phyloP scores from a whole-genome alignment of 2,797 vertebrate species.

The Garrulus glandarius region DNA sequence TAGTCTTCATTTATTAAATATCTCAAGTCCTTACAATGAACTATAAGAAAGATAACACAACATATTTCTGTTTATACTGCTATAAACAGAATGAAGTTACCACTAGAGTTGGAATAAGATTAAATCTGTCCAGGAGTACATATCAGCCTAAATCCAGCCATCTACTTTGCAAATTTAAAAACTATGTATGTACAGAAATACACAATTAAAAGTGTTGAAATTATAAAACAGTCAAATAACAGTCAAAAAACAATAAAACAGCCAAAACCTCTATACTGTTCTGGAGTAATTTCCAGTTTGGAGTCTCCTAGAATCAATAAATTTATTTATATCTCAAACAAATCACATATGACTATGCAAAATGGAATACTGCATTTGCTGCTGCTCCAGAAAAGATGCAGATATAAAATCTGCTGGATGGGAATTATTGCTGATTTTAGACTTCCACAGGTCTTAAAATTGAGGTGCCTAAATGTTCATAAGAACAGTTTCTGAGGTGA shows the following conservation, averaged over 20 bases:
- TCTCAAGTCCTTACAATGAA: not conserved
- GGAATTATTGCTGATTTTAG: not conserved
- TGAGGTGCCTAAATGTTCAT: accelerated
- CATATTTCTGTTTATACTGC: not conserved
- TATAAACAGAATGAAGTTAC: not conserved
- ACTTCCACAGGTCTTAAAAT: not conserved
- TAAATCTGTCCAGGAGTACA: not conserved
- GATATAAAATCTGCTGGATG: not conserved
- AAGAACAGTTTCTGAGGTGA: not conserved
- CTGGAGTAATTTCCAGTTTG: not conserved
- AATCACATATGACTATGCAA: not conserved
- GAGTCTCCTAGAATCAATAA: not conserved
- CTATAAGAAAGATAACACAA: not conserved
- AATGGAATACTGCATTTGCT: not conserved
- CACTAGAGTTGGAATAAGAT: not conserved
- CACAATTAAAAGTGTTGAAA: not conserved
- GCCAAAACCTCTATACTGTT: not conserved
- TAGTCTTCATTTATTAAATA: not conserved
- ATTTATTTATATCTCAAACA: not conserved
- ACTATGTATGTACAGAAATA: not conserved
- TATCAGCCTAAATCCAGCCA: not conserved
- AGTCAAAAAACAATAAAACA: not conserved
- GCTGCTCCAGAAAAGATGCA: not conserved
- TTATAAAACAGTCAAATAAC: not conserved
- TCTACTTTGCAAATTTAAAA: not conserved